Base-by-base conservation (phyloP, 1,140 invertebrate genomes). In the Berghia stephanieae region DNA sequence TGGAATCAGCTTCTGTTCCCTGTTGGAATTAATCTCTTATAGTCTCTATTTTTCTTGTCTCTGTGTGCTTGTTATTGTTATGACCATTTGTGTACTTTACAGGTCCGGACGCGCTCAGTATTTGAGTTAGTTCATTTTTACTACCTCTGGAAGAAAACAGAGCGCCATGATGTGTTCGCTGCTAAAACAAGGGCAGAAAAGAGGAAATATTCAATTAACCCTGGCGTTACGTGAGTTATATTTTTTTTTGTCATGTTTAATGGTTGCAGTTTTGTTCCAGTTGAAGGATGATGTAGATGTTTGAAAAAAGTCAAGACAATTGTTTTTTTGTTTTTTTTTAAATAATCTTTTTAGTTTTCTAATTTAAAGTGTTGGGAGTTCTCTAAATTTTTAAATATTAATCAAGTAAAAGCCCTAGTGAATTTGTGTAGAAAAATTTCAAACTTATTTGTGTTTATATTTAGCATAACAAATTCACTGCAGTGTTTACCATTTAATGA, bases 81-180 rank as follows among this genome's bases (percentile, higher is more conserved):
- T n/a, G n/a, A n/a, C n/a, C n/a, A n/a, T 3, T 67, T 73, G 3
- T 31, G 67, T 81, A 55, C 46, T 80, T 82, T 86, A 57, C 80
- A 94, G 93, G 94, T 97, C 27, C 92, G 94, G 85, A 98, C 96
- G 67, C 91, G 97, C 86, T 96, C 96, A n/a, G 96, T 99, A 36
- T 95, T 96, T 38, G 98, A 99, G 90, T 90, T 99, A 63, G 96
- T 99, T 46, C 96, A 98, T 86, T 99, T 99, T 91, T 99, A 99
- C 91, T 99, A 99, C 87, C 92, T 98, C 42, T 99, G 97, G 97
- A 99, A 99, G 89, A 99, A 99, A 90, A 98, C 97, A 66, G 97
- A 99, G 88, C 91, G 98, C 52, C 96, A 98, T 89, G 98, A 99
- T 90, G 93, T 94, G 3, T 96, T 96, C 91, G 94, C 94, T 3